Conservation (phyloP, 2,113 vertebrate species). For the Catharus fuscescens region DNA sequence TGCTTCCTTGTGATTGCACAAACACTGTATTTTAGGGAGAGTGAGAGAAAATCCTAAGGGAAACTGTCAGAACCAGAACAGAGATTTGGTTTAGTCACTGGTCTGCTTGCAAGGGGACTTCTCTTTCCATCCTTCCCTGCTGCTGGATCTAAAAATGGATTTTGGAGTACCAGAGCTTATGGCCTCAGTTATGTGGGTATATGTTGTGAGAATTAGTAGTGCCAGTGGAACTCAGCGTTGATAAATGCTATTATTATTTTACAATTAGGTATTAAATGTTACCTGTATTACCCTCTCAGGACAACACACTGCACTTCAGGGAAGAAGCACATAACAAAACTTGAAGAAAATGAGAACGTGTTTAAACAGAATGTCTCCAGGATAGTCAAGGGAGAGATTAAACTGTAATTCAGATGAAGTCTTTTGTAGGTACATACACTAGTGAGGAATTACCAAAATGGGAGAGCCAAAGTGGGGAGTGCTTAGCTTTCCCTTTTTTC, state of each 20-base stretch:
- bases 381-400: slow-evolving; percentile 36
- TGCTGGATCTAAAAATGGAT: not conserved
- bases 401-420: slow-evolving; percentile 15
- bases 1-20: not conserved
- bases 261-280: not conserved
- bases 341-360: slow-evolving; percentile 23
- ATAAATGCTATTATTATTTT: slow-evolving; percentile 29
- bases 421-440: not conserved
- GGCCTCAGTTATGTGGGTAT: not conserved
- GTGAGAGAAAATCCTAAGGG: not conserved
- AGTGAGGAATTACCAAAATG: not conserved
- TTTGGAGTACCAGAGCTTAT: not conserved
- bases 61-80: not conserved
- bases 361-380: slow-evolving; percentile 29
- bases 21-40: not conserved
- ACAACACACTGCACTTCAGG: not conserved
- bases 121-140: not conserved
- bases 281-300: slow-evolving; percentile 30
- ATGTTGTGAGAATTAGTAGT: not conserved
- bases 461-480: not conserved
- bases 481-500: not conserved
- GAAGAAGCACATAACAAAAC: not conserved
- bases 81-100: not conserved
- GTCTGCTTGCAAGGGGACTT: not conserved
- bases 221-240: not conserved